Evolutionary conservation across 2,797 vertebrate species (phyloP).

Genomic region (Diplodus puntazzo): DNA sequence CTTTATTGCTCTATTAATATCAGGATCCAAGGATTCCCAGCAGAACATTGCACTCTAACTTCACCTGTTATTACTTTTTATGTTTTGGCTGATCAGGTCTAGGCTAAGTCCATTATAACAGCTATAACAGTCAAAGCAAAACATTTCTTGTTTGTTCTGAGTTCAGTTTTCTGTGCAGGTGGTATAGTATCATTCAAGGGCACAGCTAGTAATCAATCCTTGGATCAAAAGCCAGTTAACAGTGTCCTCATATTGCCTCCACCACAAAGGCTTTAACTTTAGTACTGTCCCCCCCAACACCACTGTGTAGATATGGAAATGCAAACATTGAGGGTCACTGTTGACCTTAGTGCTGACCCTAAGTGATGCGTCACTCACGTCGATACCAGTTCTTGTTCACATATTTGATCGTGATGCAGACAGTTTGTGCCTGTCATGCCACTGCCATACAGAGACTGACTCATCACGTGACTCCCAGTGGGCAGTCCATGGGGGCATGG

Average conservation of each 20-base stretch:
- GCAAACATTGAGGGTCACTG: conserved; percentile 42
- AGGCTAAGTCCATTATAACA: not conserved
- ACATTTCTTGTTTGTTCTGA: not conserved
- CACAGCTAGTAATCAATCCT: conserved; percentile 19
- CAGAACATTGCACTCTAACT: too few relatives aligned
- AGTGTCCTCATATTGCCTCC: conserved; percentile 46
- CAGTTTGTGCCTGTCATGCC: not conserved
- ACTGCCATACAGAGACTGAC: not conserved
- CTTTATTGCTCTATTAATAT: too few relatives aligned
- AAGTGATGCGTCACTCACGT: not conserved
- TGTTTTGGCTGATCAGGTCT: not conserved
- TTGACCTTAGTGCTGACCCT: conserved; percentile 12
- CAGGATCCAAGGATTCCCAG: too few relatives aligned
- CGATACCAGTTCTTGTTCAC: not conserved
- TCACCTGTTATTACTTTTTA: too few relatives aligned
- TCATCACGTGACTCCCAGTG: not conserved
- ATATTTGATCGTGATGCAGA: not conserved
- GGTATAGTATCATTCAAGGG: not conserved
- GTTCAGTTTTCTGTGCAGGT: not conserved
- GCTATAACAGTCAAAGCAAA: not conserved
- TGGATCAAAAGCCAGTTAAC: conserved; percentile 12
- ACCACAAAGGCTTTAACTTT: not conserved
- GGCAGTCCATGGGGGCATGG: not conserved
- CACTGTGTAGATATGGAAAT: conserved; percentile 35
- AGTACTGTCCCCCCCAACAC: not conserved